Base-by-base conservation (phyloP, 2,113 vertebrate genomes). In the Pelvicachromis taeniatus region DNA sequence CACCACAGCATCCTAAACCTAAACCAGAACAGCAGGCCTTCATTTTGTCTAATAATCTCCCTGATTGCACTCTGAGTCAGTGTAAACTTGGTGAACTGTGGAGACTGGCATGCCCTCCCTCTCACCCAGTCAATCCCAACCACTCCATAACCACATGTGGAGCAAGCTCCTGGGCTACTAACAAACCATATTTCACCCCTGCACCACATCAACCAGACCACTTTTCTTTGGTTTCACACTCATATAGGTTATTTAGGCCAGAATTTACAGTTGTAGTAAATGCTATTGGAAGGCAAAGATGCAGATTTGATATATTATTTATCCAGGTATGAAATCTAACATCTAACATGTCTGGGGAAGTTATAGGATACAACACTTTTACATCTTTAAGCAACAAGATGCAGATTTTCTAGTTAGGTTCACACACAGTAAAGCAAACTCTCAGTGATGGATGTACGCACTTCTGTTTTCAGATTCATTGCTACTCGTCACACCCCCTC, bases 161-260 rank as follows among this genome's bases (percentile, higher is more conserved):
- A 91, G 89, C 80, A 81, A 88, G 81, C 93, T 94, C 90, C 88
- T 77, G 86, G 90, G 85, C 84, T 86, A 89, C 93, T 89, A 92
- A 95, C 92, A 92, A 95, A 90, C 89, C 79, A 13, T 82, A 85
- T 85, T 92, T 92, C 92, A 92, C 91, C 83, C 84, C 63, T 55
- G 79, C 68, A 16, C 90, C 90, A 88, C 94, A 93, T 95, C 88
- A 92, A 91, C 80, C 59, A 40, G 54, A 83, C 92, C 92, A 86
- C 81, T 84, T 89, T 87, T 88, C 91, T 88, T 83, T 81, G 90
- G 91, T 93, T 93, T 94, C 90, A 98, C 19, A 96, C 81, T 82
- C 42, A 48, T 80, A 87, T 45, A 81, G 61, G 86, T 85, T 50
- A 87, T 87, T 93, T 89, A 87, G 86, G 53, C 78, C 68, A 87